Evolutionary conservation across 2,113 vertebrate genomes (phyloP).

Genomic region (Actenoides lindsayi): DNA sequence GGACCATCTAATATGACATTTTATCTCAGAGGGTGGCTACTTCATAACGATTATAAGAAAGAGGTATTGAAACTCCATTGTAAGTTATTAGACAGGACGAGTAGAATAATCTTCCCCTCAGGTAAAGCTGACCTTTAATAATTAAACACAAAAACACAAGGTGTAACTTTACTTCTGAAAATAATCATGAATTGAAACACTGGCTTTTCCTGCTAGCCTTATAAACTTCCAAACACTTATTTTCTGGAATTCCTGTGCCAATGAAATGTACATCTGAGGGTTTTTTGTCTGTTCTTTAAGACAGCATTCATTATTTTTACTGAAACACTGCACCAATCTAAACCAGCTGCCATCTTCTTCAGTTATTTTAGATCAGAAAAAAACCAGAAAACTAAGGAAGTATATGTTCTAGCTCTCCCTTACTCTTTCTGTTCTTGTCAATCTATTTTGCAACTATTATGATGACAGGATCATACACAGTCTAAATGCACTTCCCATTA

Average conservation of each 20-base stretch:
- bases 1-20: not conserved
- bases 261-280: not conserved
- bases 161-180: not conserved
- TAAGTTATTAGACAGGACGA: not conserved
- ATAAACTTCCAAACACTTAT: not conserved
- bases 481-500: not conserved
- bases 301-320: not conserved
- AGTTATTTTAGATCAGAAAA: not conserved
- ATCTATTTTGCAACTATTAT: not conserved
- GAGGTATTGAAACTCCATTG: not conserved
- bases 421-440: not conserved
- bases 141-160: not conserved
- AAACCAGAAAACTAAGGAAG: not conserved
- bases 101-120: not conserved
- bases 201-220: not conserved
- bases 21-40: not conserved
- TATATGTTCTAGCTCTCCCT: not conserved
- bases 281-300: not conserved
- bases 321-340: not conserved
- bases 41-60: not conserved
- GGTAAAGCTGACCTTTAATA: not conserved
- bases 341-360: not conserved
- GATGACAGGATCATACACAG: not conserved
- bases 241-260: not conserved
- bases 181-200: too few species aligned